Evolutionary conservation across 2,888 invertebrate species (phyloP).

Genomic region (Apotomis turbidana): DNA sequence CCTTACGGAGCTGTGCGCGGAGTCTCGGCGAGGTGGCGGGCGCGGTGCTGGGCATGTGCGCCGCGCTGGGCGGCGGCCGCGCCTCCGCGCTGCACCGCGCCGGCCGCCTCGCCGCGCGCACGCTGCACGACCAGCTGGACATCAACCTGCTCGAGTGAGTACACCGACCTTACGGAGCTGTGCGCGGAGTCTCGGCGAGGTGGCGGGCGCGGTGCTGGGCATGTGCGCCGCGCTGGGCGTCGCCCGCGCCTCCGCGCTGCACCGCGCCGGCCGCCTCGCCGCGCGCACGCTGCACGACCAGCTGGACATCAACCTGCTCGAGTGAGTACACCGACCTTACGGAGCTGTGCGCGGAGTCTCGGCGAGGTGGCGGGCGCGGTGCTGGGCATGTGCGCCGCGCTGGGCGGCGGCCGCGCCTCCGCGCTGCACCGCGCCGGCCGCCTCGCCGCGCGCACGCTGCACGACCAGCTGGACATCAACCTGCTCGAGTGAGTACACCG

Average conservation of each 20-base stretch:
- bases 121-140: conserved; percentile 67
- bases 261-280: conserved; percentile 85
- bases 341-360: conserved; percentile 82
- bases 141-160: conserved; percentile 87
- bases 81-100: conserved; percentile 88
- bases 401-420: conserved; percentile 67
- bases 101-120: conserved; percentile 59
- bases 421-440: conserved; percentile 63
- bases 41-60: conserved; percentile 79
- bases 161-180: conserved; percentile 48
- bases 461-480: conserved; percentile 81
- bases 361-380: conserved; percentile 91
- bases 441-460: conserved; percentile 54
- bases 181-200: conserved; percentile 88
- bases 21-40: conserved; percentile 91
- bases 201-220: conserved; percentile 87
- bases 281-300: conserved; percentile 63
- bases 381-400: conserved; percentile 70
- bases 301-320: conserved; percentile 86
- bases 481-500: conserved; percentile 83
- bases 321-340: conserved; percentile 64
- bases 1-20: conserved; percentile 65
- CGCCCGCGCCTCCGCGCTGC: conserved; percentile 77
- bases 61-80: conserved; percentile 74
- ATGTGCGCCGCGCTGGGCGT: conserved; percentile 73